phyloP scores from a whole-genome alignment of 2,797 vertebrate genomes.

The Eupleurogrammus muticus region DNA sequence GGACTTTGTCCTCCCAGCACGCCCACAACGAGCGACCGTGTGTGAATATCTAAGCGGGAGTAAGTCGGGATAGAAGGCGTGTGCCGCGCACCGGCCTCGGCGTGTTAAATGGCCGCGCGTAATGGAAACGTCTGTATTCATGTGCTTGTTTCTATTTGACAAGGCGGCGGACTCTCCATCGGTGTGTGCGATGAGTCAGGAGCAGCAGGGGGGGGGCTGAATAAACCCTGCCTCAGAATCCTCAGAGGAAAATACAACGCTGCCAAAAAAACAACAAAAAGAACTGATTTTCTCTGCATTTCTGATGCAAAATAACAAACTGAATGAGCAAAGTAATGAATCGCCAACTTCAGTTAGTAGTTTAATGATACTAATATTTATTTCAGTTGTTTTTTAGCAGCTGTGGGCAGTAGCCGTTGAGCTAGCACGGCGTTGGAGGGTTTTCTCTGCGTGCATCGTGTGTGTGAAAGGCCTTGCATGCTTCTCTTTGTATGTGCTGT shows the following conservation, averaged over 20 bases:
- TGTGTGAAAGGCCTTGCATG: conserved; percentile 26
- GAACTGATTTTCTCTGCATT: background rate
- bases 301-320: background rate
- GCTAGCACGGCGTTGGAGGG: background rate
- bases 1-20: conserved; percentile 18
- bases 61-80: conserved; percentile 41
- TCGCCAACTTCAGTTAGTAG: background rate
- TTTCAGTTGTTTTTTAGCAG: background rate
- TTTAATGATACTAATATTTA: background rate
- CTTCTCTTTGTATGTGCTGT: conserved; percentile 11
- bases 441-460: conserved; percentile 8
- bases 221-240: conserved; percentile 1
- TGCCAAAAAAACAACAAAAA: background rate
- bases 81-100: conserved; percentile 17
- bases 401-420: background rate
- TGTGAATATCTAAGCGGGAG: conserved; percentile 47
- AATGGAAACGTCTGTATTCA: conserved; percentile 44
- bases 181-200: conserved; percentile 19
- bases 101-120: conserved; percentile 42
- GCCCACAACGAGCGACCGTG: conserved; percentile 37
- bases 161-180: conserved; percentile 23
- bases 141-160: conserved; percentile 49
- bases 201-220: conserved; percentile 16
- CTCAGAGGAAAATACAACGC: background rate
- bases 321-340: background rate